Percentiles rank a stretch among this genome's conserved stretches.
These are phyloP conservation scores for Rhodeus uyekii DNA, from an alignment of 2,797 vertebrate genomes.

Conservation along the genomic window DNA sequence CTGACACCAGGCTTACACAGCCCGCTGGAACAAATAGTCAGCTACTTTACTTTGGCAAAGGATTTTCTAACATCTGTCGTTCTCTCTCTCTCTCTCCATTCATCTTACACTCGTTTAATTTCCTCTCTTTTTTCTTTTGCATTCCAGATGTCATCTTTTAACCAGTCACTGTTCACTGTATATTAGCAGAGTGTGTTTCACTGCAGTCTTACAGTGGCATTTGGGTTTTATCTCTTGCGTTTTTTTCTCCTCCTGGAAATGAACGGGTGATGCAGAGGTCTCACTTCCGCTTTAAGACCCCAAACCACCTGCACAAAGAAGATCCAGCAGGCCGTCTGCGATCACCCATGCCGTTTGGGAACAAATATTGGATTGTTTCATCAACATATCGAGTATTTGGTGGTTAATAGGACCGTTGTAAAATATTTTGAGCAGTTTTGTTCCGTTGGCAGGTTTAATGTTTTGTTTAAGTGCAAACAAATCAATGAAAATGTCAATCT, in stretches of 20 bases:
- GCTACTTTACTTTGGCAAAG: slow-evolving; percentile 47
- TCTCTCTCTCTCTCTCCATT: slow-evolving; percentile 42
- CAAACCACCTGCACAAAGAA: slow-evolving; percentile 56
- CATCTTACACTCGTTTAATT: slow-evolving; percentile 41
- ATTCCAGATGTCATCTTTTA: slow-evolving; percentile 46
- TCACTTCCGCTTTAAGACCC: slow-evolving; percentile 45
- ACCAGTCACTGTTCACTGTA: slow-evolving; percentile 55
- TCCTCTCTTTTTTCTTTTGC: slow-evolving; percentile 41
- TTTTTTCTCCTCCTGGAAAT: slow-evolving; percentile 8
- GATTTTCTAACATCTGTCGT: slow-evolving; percentile 58
- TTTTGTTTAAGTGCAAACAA: background rate
- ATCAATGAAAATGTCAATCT: background rate
- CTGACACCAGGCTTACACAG: slow-evolving; percentile 28
- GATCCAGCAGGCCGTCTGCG: slow-evolving; percentile 3
- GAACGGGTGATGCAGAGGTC: slow-evolving; percentile 61
- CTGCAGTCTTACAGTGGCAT: slow-evolving; percentile 60
- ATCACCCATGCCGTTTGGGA: background rate
- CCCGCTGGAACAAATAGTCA: slow-evolving; percentile 18
- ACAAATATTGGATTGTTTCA: background rate
- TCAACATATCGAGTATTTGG: background rate
- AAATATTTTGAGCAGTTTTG: background rate
- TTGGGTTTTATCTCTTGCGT: slow-evolving; percentile 38
- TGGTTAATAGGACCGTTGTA: background rate
- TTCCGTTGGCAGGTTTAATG: background rate
- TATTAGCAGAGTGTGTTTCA: slow-evolving; percentile 61